Evolutionary conservation across 2,888 invertebrate genomes (phyloP), one percentile per base, ranked within the genome.

Genomic region (Herminia tarsipennalis): DNA sequence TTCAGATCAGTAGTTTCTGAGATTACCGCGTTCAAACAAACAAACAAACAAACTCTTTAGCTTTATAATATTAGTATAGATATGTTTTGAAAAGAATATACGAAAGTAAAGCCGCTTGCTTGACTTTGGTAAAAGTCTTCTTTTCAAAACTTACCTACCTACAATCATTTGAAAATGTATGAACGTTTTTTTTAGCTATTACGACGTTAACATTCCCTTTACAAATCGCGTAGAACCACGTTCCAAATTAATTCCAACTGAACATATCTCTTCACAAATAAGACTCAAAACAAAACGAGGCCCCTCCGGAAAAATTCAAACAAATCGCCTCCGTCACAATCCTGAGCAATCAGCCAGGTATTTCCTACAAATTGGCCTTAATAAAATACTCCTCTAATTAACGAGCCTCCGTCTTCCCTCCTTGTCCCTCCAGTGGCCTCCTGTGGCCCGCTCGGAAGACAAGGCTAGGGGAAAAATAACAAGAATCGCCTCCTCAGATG

Each of bases 301-400:
- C 34, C 63, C 70, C 71, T 59, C 51, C 52, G 33, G 51, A 67
- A 66, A 74, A 71, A 67, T 56, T 60, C 65, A 59, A 64, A 70
- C 79, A 80, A 84, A 83, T 81, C 75, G 76, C 68, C 67, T 65
- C 46, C 40, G 35, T 53, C 41, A 56, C 56, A 67, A 67, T 66
- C 71, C 68, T 61, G 62, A 56, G 73, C 81, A 78, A 81, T 83
- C 83, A 76, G 70, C 66, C 88, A 87, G 88, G 88, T 88, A 88
- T 86, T 82, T 68, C 73, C 73, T 71, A 87, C 88, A 88, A 88
- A 88, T 88, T 88, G 88, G 79, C 81, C 77, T 79, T 84, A 86
- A 88, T 88, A 87, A 88, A 88, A 87, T 86, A 86, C 84, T 83
- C 77, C 68, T 78, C 80, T 86, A 87, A 88, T 88, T 88, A 88